Percentiles rank a stretch among this genome's conserved stretches.
These are phyloP conservation scores for Oxycera nigricornis DNA, from an alignment of 2,888 invertebrate species.

Conservation along the genomic window DNA sequence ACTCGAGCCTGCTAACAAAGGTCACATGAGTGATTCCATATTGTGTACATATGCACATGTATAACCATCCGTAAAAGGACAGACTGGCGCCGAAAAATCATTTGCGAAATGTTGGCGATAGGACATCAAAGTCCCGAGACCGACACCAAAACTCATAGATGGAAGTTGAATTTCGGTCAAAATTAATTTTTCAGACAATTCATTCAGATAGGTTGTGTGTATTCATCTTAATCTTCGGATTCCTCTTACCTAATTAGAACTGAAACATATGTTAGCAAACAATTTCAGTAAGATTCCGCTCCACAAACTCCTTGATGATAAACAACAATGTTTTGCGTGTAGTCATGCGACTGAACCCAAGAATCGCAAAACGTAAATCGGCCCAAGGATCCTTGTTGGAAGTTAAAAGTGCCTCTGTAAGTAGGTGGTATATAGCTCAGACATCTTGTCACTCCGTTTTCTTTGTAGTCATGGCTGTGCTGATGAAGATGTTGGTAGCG, in stretches of 20 bases:
- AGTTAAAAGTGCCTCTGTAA: not conserved
- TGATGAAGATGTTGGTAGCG: not conserved
- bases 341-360: not conserved
- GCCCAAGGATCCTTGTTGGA: not conserved
- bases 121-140: not conserved
- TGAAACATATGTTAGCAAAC: conserved; percentile 27
- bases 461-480: not conserved
- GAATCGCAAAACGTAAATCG: not conserved
- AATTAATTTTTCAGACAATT: too few species aligned
- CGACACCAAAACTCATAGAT: too few species aligned
- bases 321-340: not conserved
- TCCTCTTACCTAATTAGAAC: conserved; percentile 32
- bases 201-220: too few species aligned
- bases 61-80: too few species aligned
- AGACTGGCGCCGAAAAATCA: conserved; percentile 33
- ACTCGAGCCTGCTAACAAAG: too few species aligned
- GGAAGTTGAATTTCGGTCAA: too few species aligned
- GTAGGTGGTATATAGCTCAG: not conserved
- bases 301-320: conserved; percentile 1
- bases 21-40: too few species aligned
- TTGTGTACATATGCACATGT: too few species aligned
- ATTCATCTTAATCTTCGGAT: too few species aligned
- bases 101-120: too few species aligned
- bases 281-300: not conserved
- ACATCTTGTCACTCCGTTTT: not conserved